phyloP scores from a whole-genome alignment of 2,797 vertebrate genomes.

The Tolypeutes matacus region DNA sequence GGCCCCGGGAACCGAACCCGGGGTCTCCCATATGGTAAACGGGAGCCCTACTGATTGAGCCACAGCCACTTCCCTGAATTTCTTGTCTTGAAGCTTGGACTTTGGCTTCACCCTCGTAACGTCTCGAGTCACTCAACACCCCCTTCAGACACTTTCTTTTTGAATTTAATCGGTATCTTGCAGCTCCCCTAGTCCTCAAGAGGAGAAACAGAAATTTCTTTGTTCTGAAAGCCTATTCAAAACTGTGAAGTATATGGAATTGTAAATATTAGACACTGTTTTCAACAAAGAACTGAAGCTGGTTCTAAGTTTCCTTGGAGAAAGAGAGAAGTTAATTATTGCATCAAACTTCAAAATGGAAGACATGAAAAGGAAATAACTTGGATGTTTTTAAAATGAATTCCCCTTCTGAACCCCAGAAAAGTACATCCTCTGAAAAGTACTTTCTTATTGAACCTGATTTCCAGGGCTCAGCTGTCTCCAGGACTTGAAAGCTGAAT shows the following conservation, averaged over 20 bases:
- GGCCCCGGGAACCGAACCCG: too few species aligned
- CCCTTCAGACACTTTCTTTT: not conserved
- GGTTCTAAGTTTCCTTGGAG: constrained; percentile 41
- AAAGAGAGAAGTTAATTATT: constrained; percentile 71
- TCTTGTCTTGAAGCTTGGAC: not conserved
- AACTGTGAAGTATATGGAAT: constrained; percentile 9
- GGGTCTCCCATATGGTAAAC: too few species aligned
- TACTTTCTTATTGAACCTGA: not conserved
- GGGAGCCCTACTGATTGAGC: too few species aligned
- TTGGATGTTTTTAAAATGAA: constrained; percentile 42
- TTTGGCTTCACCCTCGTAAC: not conserved
- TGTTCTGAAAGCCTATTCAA: constrained; percentile 56
- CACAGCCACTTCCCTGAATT: too few species aligned
- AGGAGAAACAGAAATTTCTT: constrained; percentile 44
- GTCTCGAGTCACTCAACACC: not conserved
- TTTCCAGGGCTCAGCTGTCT: not conserved
- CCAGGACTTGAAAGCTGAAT: not conserved
- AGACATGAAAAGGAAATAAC: constrained; percentile 55
- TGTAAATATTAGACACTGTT: constrained; percentile 67
- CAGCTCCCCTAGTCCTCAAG: not conserved
- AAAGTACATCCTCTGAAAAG: not conserved
- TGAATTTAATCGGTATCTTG: constrained; percentile 21
- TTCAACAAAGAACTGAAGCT: constrained; percentile 56
- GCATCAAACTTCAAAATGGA: constrained; percentile 51
- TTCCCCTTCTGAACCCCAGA: not conserved